phyloP scores from a whole-genome alignment of 2,113 vertebrate genomes.

The Nothoprocta perdicaria region DNA sequence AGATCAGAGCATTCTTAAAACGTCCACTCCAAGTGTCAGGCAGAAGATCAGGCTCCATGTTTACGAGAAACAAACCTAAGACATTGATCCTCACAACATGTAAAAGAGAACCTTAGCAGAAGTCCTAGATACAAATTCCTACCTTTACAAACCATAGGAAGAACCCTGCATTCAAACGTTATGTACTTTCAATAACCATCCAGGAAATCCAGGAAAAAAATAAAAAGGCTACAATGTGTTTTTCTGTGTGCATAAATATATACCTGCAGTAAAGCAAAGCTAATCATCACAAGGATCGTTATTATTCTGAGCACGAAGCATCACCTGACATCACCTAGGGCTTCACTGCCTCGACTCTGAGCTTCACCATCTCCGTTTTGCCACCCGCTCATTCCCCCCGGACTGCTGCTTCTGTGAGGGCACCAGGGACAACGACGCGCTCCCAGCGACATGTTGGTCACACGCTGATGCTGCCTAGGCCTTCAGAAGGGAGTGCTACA shows the following conservation, averaged over 20 bases:
- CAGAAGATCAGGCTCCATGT: background rate
- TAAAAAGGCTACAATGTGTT: fast-evolving
- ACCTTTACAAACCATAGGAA: background rate
- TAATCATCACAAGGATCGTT: background rate
- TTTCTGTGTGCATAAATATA: background rate
- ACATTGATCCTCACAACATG: background rate
- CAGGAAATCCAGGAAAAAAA: background rate
- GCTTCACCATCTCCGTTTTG: background rate
- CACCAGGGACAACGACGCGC: background rate
- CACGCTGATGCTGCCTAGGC: background rate
- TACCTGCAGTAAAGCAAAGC: background rate
- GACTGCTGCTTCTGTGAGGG: background rate
- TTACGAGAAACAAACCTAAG: background rate
- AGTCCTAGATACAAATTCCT: background rate
- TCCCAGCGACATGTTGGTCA: background rate
- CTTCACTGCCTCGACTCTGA: background rate
- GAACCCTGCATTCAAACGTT: background rate
- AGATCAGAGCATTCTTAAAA: background rate
- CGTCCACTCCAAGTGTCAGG: background rate
- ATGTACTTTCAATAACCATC: background rate
- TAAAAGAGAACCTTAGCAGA: background rate
- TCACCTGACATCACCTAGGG: background rate
- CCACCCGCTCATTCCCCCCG: background rate
- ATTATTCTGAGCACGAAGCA: background rate
- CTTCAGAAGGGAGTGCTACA: background rate